phyloP scores from a whole-genome alignment of 1,140 invertebrate species.

The Papilio machaon region DNA sequence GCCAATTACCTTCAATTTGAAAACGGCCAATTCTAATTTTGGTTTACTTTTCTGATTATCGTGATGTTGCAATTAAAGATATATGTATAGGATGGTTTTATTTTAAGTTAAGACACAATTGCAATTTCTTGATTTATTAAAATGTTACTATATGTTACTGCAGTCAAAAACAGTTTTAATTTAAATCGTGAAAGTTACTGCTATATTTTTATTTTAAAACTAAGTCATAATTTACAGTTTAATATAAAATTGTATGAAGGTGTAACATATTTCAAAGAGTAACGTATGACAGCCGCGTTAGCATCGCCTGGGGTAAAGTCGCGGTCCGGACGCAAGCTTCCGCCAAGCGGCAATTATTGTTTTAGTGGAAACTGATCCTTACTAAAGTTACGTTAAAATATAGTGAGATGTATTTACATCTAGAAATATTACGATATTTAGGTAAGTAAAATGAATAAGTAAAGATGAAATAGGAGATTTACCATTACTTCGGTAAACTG shows the following conservation, averaged over 20 bases:
- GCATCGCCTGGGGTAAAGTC: neutral
- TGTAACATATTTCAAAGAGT: neutral
- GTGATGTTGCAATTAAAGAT: neutral
- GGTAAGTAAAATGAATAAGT: neutral
- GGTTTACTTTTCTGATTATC: slow-evolving; percentile 10
- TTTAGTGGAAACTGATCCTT: neutral
- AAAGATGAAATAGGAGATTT: neutral
- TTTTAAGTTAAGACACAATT: too few relatives aligned
- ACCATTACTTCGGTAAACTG: too few relatives aligned
- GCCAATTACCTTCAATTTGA: slow-evolving; percentile 38
- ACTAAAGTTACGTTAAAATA: neutral
- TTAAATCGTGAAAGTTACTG: neutral
- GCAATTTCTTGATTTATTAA: too few relatives aligned
- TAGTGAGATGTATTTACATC: neutral
- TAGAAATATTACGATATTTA: too few relatives aligned
- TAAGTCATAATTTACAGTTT: neutral
- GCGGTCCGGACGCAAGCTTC: neutral
- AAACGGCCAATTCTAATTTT: slow-evolving; percentile 33
- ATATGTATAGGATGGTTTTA: neutral
- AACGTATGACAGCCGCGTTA: neutral
- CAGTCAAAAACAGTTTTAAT: too few relatives aligned
- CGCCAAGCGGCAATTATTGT: neutral
- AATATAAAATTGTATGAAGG: neutral
- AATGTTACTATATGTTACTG: too few relatives aligned
- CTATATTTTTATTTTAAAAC: too few relatives aligned